Evolutionary conservation across 2,797 vertebrate genomes (phyloP).

Genomic region (Esox masquinongy): DNA sequence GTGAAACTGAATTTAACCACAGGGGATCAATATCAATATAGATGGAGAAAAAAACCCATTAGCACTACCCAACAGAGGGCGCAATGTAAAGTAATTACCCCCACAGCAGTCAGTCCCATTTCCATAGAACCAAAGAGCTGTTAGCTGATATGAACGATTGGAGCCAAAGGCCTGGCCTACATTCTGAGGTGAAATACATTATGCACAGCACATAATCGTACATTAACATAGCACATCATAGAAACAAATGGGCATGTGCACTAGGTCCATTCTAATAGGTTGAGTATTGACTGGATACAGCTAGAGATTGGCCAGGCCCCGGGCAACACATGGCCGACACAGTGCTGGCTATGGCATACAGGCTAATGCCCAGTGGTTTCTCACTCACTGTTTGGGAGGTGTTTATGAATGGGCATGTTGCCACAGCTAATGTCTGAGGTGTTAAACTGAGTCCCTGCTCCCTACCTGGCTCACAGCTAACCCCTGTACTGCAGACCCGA

Average conservation of each 20-base stretch:
- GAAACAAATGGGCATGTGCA: slow-evolving; percentile 56
- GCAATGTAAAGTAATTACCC: slow-evolving; percentile 28
- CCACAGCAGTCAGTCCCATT: slow-evolving; percentile 44
- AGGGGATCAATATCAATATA: slow-evolving; percentile 47
- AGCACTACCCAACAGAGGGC: slow-evolving; percentile 32
- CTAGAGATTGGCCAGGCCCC: slow-evolving; percentile 16
- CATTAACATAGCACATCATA: slow-evolving; percentile 57
- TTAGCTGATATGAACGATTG: slow-evolving; percentile 51
- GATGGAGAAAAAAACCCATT: slow-evolving; percentile 33
- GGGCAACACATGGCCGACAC: background rate
- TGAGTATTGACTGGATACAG: slow-evolving; percentile 61
- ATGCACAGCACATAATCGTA: slow-evolving; percentile 51
- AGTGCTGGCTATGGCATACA: slow-evolving; percentile 17
- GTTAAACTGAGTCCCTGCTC: slow-evolving; percentile 48
- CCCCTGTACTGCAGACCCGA: slow-evolving; percentile 18
- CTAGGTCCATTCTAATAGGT: slow-evolving; percentile 55
- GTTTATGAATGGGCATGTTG: slow-evolving; percentile 52
- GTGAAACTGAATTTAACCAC: slow-evolving; percentile 44
- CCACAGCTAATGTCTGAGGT: slow-evolving; percentile 58
- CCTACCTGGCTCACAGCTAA: slow-evolving; percentile 45
- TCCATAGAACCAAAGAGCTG: slow-evolving; percentile 10
- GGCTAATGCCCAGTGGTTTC: slow-evolving; percentile 50
- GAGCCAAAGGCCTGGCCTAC: slow-evolving; percentile 59
- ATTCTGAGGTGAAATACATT: slow-evolving; percentile 64
- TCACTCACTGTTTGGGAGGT: slow-evolving; percentile 24